These are phyloP conservation scores for Sardinella longiceps DNA, from an alignment of 2,797 vertebrate species.

Conservation along the genomic window DNA sequence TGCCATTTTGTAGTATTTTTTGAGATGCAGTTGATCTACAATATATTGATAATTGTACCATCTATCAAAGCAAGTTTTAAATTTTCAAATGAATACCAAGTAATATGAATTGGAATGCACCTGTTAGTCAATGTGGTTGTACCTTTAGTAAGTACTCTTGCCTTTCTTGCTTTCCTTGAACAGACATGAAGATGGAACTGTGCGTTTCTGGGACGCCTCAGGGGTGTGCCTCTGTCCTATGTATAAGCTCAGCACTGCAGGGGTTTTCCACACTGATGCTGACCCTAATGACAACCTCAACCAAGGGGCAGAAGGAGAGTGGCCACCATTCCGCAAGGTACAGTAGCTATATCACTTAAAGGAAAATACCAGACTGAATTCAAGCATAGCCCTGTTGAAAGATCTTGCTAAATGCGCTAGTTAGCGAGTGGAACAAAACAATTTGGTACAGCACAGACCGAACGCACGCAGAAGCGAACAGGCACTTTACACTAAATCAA, in stretches of 20 bases:
- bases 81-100: no score
- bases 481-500: no score
- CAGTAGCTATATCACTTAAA: neutral
- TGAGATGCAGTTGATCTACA: no score
- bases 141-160: neutral
- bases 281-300: constrained; percentile 92
- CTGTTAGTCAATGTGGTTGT: neutral
- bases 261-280: constrained; percentile 88
- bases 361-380: no score
- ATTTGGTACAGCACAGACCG: no score
- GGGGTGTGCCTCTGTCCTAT: constrained; percentile 92
- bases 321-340: constrained; percentile 97
- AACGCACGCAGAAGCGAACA: no score
- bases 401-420: no score
- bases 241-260: constrained; percentile 90
- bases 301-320: constrained; percentile 87
- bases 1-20: no score
- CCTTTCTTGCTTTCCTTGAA: neutral
- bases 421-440: no score
- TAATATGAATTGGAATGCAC: neutral
- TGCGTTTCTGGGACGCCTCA: constrained; percentile 96
- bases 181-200: constrained; percentile 95
- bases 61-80: no score
- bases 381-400: no score
- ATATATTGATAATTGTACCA: no score